Conservation (phyloP, 2,888 invertebrate species). For the Lasioglossum morio region DNA sequence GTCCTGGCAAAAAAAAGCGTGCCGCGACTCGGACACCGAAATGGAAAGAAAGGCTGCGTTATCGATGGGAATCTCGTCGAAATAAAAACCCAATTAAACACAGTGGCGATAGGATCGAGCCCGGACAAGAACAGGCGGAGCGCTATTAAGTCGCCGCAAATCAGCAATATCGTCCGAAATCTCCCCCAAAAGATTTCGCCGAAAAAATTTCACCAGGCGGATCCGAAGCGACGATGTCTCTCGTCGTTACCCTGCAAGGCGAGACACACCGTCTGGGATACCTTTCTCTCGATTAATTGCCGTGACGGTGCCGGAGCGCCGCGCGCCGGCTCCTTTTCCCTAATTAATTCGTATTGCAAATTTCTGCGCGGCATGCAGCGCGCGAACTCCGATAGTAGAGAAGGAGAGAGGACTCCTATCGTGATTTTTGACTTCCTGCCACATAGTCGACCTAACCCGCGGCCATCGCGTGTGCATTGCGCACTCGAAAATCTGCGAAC, state of each 20-base stretch:
- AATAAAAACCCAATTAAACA: conserved; percentile 9
- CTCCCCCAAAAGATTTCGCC: conserved; percentile 7
- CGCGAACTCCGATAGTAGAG: not conserved
- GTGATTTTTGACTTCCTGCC: conserved; percentile 62
- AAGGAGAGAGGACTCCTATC: conserved; percentile 40
- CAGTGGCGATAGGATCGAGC: conserved; percentile 6
- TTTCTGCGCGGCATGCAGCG: conserved; percentile 47
- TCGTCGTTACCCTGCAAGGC: conserved; percentile 45
- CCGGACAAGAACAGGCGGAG: conserved; percentile 11
- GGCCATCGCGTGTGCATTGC: conserved; percentile 51
- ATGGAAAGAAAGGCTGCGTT: conserved; percentile 1
- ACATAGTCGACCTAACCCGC: conserved; percentile 28
- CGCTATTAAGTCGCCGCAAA: conserved; percentile 25
- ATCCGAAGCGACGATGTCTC: not conserved
- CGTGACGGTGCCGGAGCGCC: conserved; percentile 67
- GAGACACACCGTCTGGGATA: conserved; percentile 35
- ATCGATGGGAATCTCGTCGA: conserved; percentile 6
- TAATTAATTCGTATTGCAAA: conserved; percentile 72
- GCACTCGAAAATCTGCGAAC: conserved; percentile 41
- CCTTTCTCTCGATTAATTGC: conserved; percentile 77
- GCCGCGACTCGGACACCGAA: not conserved
- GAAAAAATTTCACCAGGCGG: conserved; percentile 7
- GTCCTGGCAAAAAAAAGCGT: not conserved
- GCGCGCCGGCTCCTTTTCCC: conserved; percentile 61
- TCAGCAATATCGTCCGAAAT: conserved; percentile 25